Evolutionary conservation across 2,888 invertebrate species (phyloP), one percentile per base, ranked within the genome.

Genomic region (Nyleta sp.): DNA sequence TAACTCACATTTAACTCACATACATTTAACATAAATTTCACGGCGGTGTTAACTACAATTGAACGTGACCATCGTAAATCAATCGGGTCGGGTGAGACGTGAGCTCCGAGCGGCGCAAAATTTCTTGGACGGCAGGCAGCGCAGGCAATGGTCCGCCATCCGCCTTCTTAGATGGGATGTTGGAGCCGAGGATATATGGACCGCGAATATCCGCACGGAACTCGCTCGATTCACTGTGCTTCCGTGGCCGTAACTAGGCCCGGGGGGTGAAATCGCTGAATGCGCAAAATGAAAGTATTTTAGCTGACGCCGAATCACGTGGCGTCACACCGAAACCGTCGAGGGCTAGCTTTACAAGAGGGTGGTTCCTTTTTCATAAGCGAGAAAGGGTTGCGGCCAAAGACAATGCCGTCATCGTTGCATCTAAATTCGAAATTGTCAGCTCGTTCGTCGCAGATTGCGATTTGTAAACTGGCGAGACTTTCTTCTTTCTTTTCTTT

Each of bases 391-490:
- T 83, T 80, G 81, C 40, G 24, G 22, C 11, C 73, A 76, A 82
- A 85, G 83, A 87, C 88, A 85, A 87, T 87, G 84, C 79, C 74
- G 40, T 88, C 88, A n/a, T n/a, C n/a, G n/a, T n/a, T n/a, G n/a
- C n/a, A n/a, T n/a, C 84, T 88, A 85, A 87, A 89, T 88, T 89
- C 87, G 87, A 87, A 88, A 89, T 88, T 83, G 78, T 57, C 72
- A 68, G 59, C 57, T 48, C 44, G 67, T 64, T 80, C 84, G 81
- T 82, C 82, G 85, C 82, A 84, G n/a, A n/a, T n/a, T n/a, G n/a
- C n/a, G n/a, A n/a, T n/a, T n/a, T n/a, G n/a, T n/a, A n/a, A n/a
- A n/a, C n/a, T n/a, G n/a, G n/a, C n/a, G n/a, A n/a, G n/a, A n/a
- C n/a, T n/a, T n/a, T n/a, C n/a, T n/a, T n/a, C n/a, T n/a, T n/a